Base-by-base conservation (phyloP, 2,888 invertebrate species). In the Campoplex capitator region DNA sequence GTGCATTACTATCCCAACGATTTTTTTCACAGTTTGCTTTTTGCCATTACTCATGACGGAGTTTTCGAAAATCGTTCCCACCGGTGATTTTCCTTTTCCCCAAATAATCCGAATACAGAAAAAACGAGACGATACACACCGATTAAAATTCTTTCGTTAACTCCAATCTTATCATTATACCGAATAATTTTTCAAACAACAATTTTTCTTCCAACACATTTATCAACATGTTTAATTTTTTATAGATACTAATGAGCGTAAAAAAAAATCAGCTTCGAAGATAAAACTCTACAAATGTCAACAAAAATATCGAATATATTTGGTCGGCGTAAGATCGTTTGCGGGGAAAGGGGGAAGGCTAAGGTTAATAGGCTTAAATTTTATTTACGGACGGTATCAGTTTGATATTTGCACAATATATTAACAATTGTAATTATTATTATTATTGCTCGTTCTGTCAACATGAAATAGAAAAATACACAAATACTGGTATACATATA, bases 321-420 rank as follows among this genome's bases (percentile, higher is more conserved):
- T 71, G 48, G 58, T 58, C 8, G 23, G 18, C 35, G 38, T 35
- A 54, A 18, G 23, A 23, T 51, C 51, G 1, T 32, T 71, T 32
- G 67, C 58, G 23, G 51, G 56, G 80, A 80, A 62, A 83, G 71
- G 83, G 89, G 89, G 58, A 70, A 58, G 45, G 56, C 70, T 76
- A 23, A 83, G 88, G 76, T 90, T 90, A 77, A 92, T 91, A 91
- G 90, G 88, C 93, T 93, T 92, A 92, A 80, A 91, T 83, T 93
- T 93, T 94, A 94, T 93, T 93, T 90, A 91, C 93, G 94, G 94
- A 94, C 94, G 94, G 94, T 93, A 93, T 94, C 91, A 92, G 91
- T 93, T 93, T 91, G 92, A 93, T 93, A 91, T 92, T 93, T 92
- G 91, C 93, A 93, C 92, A 93, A 94, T 94, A 94, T 93, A 93